Conservation (phyloP, 2,797 vertebrate species). For the Falco rusticolus region DNA sequence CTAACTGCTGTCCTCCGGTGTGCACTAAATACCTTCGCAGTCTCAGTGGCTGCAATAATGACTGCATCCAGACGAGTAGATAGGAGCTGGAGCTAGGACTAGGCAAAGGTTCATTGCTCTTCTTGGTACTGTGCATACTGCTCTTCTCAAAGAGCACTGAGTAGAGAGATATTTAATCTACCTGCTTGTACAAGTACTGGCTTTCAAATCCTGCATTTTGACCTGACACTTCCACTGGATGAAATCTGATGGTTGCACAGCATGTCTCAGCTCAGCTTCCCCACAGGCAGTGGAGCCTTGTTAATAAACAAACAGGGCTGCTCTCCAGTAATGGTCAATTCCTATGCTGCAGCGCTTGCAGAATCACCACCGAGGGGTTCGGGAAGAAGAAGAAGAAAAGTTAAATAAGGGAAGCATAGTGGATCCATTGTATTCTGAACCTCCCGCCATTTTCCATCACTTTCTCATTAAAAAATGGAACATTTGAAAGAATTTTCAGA, state of each 20-base stretch:
- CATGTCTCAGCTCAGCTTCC: neutral
- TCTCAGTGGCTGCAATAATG: neutral
- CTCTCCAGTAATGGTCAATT: neutral
- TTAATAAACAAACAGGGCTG: neutral
- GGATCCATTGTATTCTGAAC: neutral
- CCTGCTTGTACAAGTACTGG: neutral
- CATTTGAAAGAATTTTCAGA: neutral
- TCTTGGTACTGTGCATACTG: neutral
- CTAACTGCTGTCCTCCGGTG: neutral
- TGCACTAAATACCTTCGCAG: neutral
- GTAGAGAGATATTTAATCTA: neutral
- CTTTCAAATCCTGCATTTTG: neutral
- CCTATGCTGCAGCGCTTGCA: neutral
- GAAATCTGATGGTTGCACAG: neutral
- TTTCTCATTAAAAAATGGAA: constrained; percentile 27
- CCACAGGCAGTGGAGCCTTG: neutral
- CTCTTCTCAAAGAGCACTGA: neutral
- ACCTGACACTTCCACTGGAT: neutral
- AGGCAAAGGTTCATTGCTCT: neutral
- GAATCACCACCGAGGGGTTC: neutral
- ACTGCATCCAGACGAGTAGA: neutral
- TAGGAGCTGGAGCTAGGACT: neutral
- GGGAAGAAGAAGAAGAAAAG: neutral
- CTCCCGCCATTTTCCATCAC: neutral
- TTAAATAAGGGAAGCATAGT: neutral